Evolutionary conservation across 2,888 invertebrate species (phyloP), one percentile per base, ranked within the genome.

Genomic region (Abrostola triplasia): DNA sequence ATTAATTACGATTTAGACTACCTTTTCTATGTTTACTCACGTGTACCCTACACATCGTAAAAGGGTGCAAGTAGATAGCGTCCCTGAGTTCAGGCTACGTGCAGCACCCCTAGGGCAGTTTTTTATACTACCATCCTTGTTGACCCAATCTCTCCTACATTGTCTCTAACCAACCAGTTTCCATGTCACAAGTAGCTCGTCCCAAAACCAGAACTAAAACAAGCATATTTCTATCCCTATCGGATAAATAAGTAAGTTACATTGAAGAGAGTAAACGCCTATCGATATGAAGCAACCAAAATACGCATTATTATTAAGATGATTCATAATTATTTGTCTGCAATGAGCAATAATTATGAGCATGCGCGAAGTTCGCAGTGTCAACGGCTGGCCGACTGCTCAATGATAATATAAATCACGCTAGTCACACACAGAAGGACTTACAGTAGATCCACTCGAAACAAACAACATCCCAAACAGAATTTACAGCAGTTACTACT

Each of bases 311-410:
- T n/a, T n/a, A n/a, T n/a, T n/a, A 24, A 13, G 9, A 13, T 47
- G 44, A 47, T 9, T 47, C 44, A 47, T 47, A 47, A 24, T 13
- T 47, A 47, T 47, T 47, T 24, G 44, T 47, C 44, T 24, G 44
- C 44, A 47, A 12, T 9, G 36, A 51, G 44, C 44, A 47, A 12
- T 9, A 12, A n/a, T n/a, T n/a, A n/a, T n/a, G n/a, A 51, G 51
- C 55, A 24, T 58, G 56, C 36, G 57, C 51, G 52, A 53, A 73
- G 68, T 73, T 62, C 68, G 1, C 35, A n/a, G 44, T 50, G 59
- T 53, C 55, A 73, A 59, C 56, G 69, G 44, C 54, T 48, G 54
- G 51, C 67, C 50, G 47, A 61, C 61, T 35, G 37, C 49, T 58
- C 36, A 54, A 48, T 9, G 58, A 67, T 47, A 47, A 57, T 35